These are phyloP conservation scores for Danionella cerebrum DNA, from an alignment of 2,113 vertebrate genomes.

Conservation along the genomic window DNA sequence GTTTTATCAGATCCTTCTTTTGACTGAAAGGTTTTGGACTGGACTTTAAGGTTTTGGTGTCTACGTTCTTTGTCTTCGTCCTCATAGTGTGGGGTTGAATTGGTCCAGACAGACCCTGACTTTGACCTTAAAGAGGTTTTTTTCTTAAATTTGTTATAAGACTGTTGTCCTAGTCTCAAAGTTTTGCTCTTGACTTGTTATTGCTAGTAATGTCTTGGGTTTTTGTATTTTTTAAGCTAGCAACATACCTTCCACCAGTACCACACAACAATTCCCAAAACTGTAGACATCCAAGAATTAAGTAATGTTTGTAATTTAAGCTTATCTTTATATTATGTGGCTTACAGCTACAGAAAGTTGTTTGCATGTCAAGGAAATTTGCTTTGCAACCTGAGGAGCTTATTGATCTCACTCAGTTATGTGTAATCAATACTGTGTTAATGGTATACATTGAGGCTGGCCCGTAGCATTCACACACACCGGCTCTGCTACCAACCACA, in stretches of 20 bases:
- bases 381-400: neutral
- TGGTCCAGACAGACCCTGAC: too few relatives aligned
- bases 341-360: neutral
- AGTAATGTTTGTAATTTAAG: neutral
- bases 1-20: too few relatives aligned
- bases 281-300: neutral
- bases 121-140: too few relatives aligned
- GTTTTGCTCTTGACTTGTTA: too few relatives aligned
- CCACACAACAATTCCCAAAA: neutral
- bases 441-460: slow-evolving; percentile 1
- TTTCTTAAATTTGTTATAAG: too few relatives aligned
- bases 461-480: neutral
- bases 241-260: neutral
- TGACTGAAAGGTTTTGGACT: too few relatives aligned
- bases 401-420: slow-evolving; percentile 13
- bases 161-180: too few relatives aligned
- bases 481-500: neutral
- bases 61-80: too few relatives aligned
- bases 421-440: slow-evolving; percentile 5
- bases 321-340: neutral
- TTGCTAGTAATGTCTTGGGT: too few relatives aligned
- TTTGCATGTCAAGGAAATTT: slow-evolving; percentile 14
- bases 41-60: too few relatives aligned
- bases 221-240: too few relatives aligned
- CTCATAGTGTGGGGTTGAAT: too few relatives aligned